Base-by-base conservation (phyloP, 2,113 vertebrate species). In the Clinocottus analis region DNA sequence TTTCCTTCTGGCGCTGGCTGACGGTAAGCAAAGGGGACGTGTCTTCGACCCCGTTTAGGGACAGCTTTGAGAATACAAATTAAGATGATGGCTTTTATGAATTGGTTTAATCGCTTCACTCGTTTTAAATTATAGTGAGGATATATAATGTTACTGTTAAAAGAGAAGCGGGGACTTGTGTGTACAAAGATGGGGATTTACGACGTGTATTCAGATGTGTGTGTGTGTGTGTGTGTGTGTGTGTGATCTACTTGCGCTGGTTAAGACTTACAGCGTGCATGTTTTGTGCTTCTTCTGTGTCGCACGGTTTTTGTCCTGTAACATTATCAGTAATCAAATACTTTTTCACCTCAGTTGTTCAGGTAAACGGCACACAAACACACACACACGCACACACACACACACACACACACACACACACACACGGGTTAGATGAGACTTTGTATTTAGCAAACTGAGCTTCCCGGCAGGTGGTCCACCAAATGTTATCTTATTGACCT, bases 401-500 rank as follows among this genome's bases (percentile, higher is more conserved):
- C 64, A 29, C 64, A 71, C 77, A 72, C 68, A 83, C 35, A 59
- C 35, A 61, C 64, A 67, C 72, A 75, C 64, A 29, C 64, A 71
- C 77, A 72, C 68, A 83, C 35, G 74, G 39, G 85, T 82, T 87
- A 91, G 89, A 80, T 89, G 82, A 88, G 70, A 84, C 87, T 68
- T 76, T 83, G 83, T 80, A 69, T 87, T 85, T 53, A 64, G 90
- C 83, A 91, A 93, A 87, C 85, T 85, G 87, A 94, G 80, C 91
- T 77, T 89, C 79, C 84, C 5, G 72, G 85, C 92, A 94, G 93
- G 92, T 94, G 91, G 91, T 82, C 88, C 78, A 63, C 87, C 91
- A 83, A 86, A 90, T 93, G 87, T 90, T 94, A 94, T 93, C 91
- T 92, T 81, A 56, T 45, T 93, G 86, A 93, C 91, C 90, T 93